phyloP scores from a whole-genome alignment of 2,797 vertebrate genomes.

The Arrhamphus sclerolepis region DNA sequence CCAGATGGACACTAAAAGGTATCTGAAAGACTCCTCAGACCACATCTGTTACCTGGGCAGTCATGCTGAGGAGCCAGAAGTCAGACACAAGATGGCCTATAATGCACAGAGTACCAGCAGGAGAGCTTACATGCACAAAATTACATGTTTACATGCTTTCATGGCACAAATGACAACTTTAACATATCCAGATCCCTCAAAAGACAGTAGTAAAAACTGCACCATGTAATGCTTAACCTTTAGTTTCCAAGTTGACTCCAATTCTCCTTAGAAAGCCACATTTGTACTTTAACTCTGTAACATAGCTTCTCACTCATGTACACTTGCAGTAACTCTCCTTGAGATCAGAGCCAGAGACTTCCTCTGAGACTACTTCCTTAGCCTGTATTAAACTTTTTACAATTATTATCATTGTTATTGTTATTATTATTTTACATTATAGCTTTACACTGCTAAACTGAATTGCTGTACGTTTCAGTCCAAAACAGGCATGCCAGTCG shows the following conservation, averaged over 20 bases:
- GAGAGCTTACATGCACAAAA: background rate
- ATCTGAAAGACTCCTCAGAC: no score
- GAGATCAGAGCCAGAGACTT: background rate
- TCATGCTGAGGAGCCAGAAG: background rate
- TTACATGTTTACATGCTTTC: background rate
- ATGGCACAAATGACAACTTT: no score
- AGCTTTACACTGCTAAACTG: background rate
- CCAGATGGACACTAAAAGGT: no score
- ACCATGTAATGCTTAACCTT: background rate
- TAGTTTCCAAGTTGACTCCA: background rate
- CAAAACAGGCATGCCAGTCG: background rate
- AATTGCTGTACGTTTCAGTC: background rate
- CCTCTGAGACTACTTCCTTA: background rate
- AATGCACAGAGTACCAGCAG: background rate
- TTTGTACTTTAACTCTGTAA: background rate
- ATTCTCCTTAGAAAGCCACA: background rate
- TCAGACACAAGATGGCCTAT: background rate
- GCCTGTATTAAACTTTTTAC: background rate
- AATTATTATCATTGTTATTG: no score
- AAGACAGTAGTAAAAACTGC: background rate
- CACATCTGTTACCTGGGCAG: no score
- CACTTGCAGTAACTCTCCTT: background rate
- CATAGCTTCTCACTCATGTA: no score
- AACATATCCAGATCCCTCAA: no score
- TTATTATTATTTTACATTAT: background rate